phyloP scores from a whole-genome alignment of 2,113 vertebrate species.

The Sebastes schlegelii region DNA sequence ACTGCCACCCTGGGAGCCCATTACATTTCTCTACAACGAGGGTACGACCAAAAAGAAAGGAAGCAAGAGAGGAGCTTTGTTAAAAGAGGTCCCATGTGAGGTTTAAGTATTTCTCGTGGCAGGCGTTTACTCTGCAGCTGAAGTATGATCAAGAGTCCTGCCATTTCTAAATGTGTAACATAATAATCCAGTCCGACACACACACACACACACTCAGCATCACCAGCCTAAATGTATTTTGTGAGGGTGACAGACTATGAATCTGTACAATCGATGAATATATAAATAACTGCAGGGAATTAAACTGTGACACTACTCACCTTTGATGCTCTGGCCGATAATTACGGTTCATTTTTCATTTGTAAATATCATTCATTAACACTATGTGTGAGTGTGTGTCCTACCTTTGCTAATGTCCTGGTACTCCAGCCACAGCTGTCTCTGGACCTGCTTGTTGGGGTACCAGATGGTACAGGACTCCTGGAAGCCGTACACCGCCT shows the following conservation, averaged over 20 bases:
- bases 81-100: constrained; percentile 24
- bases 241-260: not conserved
- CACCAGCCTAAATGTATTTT: not conserved
- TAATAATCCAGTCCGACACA: constrained; percentile 10
- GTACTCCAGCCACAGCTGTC: constrained; percentile 98
- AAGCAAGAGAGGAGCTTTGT: constrained; percentile 16
- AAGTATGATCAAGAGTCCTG: constrained; percentile 24
- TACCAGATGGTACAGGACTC: constrained; percentile 99
- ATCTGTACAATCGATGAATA: constrained; percentile 1
- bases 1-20: constrained; percentile 7
- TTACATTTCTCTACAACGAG: constrained; percentile 13
- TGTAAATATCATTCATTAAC: not conserved
- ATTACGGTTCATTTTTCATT: not conserved
- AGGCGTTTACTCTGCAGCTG: constrained; percentile 11
- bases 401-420: constrained; percentile 99
- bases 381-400: constrained; percentile 10
- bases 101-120: constrained; percentile 31
- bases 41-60: not conserved
- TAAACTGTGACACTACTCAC: not conserved
- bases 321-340: not conserved
- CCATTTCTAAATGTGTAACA: constrained; percentile 20
- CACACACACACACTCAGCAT: not conserved
- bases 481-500: constrained; percentile 97
- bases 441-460: constrained; percentile 96
- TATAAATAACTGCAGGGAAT: constrained; percentile 2